These are phyloP conservation scores for Trachelus iudaicus DNA, from an alignment of 2,888 invertebrate genomes.

Conservation along the genomic window DNA sequence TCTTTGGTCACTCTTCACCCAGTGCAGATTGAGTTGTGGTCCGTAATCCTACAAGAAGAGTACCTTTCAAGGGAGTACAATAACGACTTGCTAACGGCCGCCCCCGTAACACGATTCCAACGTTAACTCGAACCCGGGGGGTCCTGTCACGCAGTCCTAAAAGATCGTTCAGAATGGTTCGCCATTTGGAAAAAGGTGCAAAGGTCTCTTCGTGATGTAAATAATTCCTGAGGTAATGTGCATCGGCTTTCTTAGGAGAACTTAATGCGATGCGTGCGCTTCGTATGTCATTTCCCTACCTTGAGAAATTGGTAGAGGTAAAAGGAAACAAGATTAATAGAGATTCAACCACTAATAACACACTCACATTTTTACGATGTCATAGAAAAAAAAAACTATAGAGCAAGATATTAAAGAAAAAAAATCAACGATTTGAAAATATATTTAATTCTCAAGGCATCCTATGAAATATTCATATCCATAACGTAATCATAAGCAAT, in stretches of 20 bases:
- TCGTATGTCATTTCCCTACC: not conserved
- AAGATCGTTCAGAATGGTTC: not conserved
- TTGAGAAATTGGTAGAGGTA: not conserved
- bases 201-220: not conserved
- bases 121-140: slow-evolving; percentile 1
- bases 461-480: not conserved
- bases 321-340: not conserved
- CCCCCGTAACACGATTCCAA: slow-evolving; percentile 15
- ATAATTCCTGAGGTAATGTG: not conserved
- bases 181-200: not conserved
- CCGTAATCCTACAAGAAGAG: slow-evolving; percentile 12
- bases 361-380: not conserved
- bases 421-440: no score
- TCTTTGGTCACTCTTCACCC: not conserved
- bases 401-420: not conserved
- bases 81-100: slow-evolving; percentile 20
- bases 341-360: not conserved
- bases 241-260: not conserved
- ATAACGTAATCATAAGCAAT: not conserved
- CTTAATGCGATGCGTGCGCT: not conserved
- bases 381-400: not conserved
- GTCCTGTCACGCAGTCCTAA: not conserved
- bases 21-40: slow-evolving; percentile 22
- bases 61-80: slow-evolving; percentile 1
- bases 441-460: not conserved